Evolutionary conservation across 1,140 invertebrate species (phyloP), one percentile per base, ranked within the genome.

Genomic region (Dendroctonus ponderosae): DNA sequence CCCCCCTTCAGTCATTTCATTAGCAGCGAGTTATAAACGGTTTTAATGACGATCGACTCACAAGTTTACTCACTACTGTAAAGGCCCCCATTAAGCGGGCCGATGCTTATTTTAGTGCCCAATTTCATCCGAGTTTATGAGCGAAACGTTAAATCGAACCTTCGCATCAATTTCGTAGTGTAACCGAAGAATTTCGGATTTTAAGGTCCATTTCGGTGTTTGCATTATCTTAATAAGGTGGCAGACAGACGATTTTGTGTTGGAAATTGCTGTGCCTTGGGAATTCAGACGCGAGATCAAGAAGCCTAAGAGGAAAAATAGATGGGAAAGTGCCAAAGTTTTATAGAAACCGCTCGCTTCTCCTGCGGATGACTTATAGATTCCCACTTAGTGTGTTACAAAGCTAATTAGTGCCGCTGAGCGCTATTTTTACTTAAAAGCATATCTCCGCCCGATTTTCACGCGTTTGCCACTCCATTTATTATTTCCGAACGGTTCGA

Each of bases 401-500:
- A 60, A 62, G 66, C 58, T 62, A 67, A 67, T 67, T 62, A 67
- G 66, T 62, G 58, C 40, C 58, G 58, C 40, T 38, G n/a, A 51
- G 43, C 14, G 62, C 66, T 67, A 67, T 61, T 67, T 67, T 67
- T 62, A 67, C 66, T 60, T 67, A 51, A 67, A 67, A 62, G 66
- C 66, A 62, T 61, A 67, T 61, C 61, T 44, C 65, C 65, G 65
- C 54, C 66, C 6, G 51, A 57, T 56, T 62, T 67, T 62, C 52
- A 67, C 59, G 62, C 66, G 46, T 48, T 49, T 44, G 42, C 26
- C 15, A 51, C 15, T 61, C 62, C 44, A 61, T 61, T 61, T 53
- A 50, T 50, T 50, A 26, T 26, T 26, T 26, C 3, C 26, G 26
- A 26, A 26, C 26, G 26, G 26, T 26, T 26, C 26, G 26, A 26